These are phyloP conservation scores for Drosophila cardini DNA, from an alignment of 1,140 invertebrate genomes.

Conservation along the genomic window DNA sequence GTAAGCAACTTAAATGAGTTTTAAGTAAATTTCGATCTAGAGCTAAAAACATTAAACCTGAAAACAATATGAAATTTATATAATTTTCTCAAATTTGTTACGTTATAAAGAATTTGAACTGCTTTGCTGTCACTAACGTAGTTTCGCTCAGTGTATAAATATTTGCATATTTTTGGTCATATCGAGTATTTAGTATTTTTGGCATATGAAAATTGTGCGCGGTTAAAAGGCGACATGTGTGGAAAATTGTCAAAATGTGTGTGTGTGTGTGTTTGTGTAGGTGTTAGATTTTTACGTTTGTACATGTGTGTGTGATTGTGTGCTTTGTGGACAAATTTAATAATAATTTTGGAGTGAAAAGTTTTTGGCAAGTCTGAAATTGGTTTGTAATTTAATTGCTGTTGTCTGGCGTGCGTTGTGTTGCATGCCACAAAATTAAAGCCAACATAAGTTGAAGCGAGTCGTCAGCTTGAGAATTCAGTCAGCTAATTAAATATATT, in stretches of 20 bases:
- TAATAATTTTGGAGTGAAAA: constrained; percentile 62
- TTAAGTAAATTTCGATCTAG: too few relatives aligned
- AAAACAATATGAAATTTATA: too few relatives aligned
- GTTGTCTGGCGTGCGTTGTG: constrained; percentile 26
- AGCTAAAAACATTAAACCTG: too few relatives aligned
- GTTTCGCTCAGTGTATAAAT: constrained; percentile 33
- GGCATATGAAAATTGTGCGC: constrained; percentile 79
- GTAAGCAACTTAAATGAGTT: too few relatives aligned
- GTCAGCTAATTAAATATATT: constrained; percentile 79
- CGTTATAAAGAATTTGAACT: not conserved
- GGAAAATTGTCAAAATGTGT: constrained; percentile 25
- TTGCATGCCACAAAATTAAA: constrained; percentile 49
- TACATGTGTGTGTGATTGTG: constrained; percentile 14
- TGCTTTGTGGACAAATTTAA: constrained; percentile 63
- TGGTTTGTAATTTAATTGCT: constrained; percentile 79
- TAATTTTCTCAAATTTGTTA: too few relatives aligned
- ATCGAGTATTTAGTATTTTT: constrained; percentile 79
- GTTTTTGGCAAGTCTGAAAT: constrained; percentile 58
- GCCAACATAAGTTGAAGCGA: constrained; percentile 43
- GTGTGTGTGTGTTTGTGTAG: constrained; percentile 5
- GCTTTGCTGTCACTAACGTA: not conserved
- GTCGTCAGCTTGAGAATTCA: constrained; percentile 55
- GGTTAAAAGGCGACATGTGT: constrained; percentile 78
- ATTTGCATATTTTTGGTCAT: constrained; percentile 68
- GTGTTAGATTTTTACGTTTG: constrained; percentile 16